These are phyloP conservation scores for Anorthoa munda DNA, from an alignment of 2,888 invertebrate genomes.

Conservation along the genomic window DNA sequence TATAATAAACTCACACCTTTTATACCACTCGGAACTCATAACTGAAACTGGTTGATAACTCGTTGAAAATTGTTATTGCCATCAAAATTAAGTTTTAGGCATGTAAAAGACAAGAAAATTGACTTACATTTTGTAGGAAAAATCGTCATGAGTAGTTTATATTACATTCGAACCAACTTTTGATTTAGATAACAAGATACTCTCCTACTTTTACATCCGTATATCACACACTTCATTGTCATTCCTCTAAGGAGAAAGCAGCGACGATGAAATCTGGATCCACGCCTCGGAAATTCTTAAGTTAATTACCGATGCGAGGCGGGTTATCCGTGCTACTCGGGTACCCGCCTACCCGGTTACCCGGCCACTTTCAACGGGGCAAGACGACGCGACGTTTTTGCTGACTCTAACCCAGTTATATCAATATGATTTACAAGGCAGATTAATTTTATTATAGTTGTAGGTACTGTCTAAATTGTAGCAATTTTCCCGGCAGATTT, in stretches of 20 bases:
- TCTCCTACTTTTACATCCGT: slow-evolving; percentile 9
- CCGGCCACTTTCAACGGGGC: slow-evolving; percentile 45
- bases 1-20: too few species aligned
- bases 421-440: slow-evolving; percentile 58
- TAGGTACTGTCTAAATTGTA: slow-evolving; percentile 34
- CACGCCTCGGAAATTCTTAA: slow-evolving; percentile 66
- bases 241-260: slow-evolving; percentile 56
- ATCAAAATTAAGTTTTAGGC: neutral
- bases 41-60: neutral
- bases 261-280: slow-evolving; percentile 62
- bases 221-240: slow-evolving; percentile 59
- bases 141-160: too few species aligned
- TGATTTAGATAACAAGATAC: neutral
- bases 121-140: too few species aligned
- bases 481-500: slow-evolving; percentile 32
- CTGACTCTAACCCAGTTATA: slow-evolving; percentile 56
- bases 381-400: slow-evolving; percentile 57
- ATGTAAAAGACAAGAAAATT: neutral
- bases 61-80: neutral
- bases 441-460: slow-evolving; percentile 55
- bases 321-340: slow-evolving; percentile 50
- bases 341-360: slow-evolving; percentile 10
- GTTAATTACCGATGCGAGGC: slow-evolving; percentile 67
- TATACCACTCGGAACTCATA: too few species aligned
- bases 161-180: neutral